These are phyloP conservation scores for Stomorhina lunata DNA, from an alignment of 2,888 invertebrate species.

Conservation along the genomic window DNA sequence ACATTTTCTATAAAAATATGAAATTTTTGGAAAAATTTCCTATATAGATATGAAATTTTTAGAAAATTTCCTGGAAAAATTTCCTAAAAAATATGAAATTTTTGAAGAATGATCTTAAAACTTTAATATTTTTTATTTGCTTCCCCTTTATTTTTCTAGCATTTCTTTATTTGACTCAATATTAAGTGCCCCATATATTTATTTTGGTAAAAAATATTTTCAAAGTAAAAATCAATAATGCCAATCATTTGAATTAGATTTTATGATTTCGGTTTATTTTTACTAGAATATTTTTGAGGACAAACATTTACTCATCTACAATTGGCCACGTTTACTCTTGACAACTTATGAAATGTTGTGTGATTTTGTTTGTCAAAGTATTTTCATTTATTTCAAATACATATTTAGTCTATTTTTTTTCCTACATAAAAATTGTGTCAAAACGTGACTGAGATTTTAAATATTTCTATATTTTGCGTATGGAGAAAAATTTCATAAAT, in stretches of 20 bases:
- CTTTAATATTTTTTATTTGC: no score
- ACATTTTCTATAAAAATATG: no score
- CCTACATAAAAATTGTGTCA: conserved; percentile 19
- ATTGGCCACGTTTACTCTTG: neutral
- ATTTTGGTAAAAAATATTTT: neutral
- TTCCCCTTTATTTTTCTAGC: no score
- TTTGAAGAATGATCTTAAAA: no score
- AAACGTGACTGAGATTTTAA: conserved; percentile 52
- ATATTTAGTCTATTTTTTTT: neutral
- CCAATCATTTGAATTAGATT: conserved; percentile 42
- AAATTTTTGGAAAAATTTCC: no score
- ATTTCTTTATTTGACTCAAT: no score
- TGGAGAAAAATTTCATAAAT: conserved; percentile 19
- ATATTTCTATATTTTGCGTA: neutral
- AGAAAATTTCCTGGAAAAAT: no score
- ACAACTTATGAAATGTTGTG: conserved; percentile 24
- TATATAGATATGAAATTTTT: no score
- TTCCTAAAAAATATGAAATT: no score
- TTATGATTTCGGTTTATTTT: neutral
- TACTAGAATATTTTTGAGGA: neutral
- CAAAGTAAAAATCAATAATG: conserved; percentile 31
- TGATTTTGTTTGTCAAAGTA: conserved; percentile 24
- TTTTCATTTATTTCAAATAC: conserved; percentile 38
- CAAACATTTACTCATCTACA: neutral
- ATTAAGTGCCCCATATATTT: neutral